These are phyloP conservation scores for Meteorus colon DNA, from an alignment of 2,888 invertebrate genomes.

Conservation along the genomic window DNA sequence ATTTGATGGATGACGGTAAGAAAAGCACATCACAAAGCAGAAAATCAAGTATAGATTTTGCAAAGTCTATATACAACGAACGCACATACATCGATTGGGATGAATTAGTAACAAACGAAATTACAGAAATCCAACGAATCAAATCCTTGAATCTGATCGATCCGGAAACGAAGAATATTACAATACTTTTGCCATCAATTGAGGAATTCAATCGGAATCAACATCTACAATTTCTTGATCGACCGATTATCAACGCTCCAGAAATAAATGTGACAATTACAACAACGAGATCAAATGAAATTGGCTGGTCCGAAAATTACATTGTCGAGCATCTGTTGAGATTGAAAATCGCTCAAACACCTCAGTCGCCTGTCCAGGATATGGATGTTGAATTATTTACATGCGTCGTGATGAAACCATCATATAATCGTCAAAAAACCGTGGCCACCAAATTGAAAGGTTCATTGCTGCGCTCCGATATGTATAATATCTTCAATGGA, in stretches of 20 bases:
- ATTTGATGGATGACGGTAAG: slow-evolving; percentile 48
- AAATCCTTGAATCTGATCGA: slow-evolving; percentile 59
- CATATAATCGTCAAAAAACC: slow-evolving; percentile 65
- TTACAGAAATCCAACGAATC: slow-evolving; percentile 61
- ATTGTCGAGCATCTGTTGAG: slow-evolving; percentile 74
- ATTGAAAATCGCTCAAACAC: slow-evolving; percentile 72
- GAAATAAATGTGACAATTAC: slow-evolving; percentile 74
- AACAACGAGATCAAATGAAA: slow-evolving; percentile 69
- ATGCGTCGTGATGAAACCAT: slow-evolving; percentile 74
- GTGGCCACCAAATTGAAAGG: slow-evolving; percentile 62
- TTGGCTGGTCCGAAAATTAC: slow-evolving; percentile 73
- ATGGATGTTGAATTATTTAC: slow-evolving; percentile 75
- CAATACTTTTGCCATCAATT: slow-evolving; percentile 65
- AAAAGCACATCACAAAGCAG: slow-evolving; percentile 38
- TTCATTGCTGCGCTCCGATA: slow-evolving; percentile 75
- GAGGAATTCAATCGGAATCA: slow-evolving; percentile 62
- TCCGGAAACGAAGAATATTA: slow-evolving; percentile 58
- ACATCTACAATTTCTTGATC: slow-evolving; percentile 64
- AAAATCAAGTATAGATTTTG: slow-evolving; percentile 42
- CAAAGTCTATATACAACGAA: slow-evolving; percentile 40
- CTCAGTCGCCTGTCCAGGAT: slow-evolving; percentile 69
- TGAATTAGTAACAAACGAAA: slow-evolving; percentile 61
- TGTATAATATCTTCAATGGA: slow-evolving; percentile 77
- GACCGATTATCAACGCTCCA: slow-evolving; percentile 66
- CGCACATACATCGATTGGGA: slow-evolving; percentile 65